Percentiles rank a stretch among this genome's conserved stretches.
Evolutionary conservation across 2,888 invertebrate species (phyloP).

Genomic region (Pinctada fucata): DNA sequence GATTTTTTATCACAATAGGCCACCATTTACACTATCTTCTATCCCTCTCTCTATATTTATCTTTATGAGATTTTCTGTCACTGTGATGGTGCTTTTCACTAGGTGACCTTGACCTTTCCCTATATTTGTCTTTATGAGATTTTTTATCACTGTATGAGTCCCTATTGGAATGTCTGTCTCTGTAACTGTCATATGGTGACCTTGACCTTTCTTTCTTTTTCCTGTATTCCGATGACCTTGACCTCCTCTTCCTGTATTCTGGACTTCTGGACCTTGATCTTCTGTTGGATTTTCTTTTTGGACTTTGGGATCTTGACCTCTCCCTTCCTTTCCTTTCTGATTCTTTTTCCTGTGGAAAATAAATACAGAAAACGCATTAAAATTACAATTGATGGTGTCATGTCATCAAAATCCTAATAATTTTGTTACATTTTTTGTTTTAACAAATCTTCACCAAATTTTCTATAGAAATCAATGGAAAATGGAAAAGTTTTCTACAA

Average conservation of each 20-base stretch:
- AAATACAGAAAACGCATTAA: too few relatives aligned
- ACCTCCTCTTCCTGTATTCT: background rate
- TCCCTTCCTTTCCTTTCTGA: background rate
- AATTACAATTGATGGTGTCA: too few relatives aligned
- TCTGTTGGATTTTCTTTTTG: background rate
- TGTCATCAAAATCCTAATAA: too few relatives aligned
- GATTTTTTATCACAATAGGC: background rate
- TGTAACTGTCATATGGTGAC: background rate
- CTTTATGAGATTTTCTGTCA: too few relatives aligned
- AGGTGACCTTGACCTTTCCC: background rate
- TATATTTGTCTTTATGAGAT: background rate
- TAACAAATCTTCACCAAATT: too few relatives aligned
- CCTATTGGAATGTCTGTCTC: background rate
- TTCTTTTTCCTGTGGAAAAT: too few relatives aligned
- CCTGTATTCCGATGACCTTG: background rate
- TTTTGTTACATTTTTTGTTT: too few relatives aligned
- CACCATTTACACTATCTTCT: too few relatives aligned
- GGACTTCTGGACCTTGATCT: conserved; percentile 1
- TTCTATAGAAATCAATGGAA: too few relatives aligned
- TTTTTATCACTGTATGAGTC: background rate
- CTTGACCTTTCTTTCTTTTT: background rate
- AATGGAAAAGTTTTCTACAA: too few relatives aligned
- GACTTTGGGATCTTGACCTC: background rate
- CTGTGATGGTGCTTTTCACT: too few relatives aligned
- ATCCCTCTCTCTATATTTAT: too few relatives aligned